Conservation (phyloP, 1,140 invertebrate genomes). For the Nephotettix cincticeps region DNA sequence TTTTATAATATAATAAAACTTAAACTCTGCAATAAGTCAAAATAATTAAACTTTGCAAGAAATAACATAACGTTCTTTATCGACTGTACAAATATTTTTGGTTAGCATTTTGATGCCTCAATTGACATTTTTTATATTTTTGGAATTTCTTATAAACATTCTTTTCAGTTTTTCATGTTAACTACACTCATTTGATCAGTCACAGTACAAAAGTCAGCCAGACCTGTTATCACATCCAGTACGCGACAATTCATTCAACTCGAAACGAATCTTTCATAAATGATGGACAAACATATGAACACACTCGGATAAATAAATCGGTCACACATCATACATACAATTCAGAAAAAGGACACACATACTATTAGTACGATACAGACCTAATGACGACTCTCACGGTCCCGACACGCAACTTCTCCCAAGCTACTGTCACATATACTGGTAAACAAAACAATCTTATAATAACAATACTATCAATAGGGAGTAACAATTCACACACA, state of each 20-base stretch:
- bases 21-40: constrained; percentile 12
- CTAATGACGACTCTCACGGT: background rate
- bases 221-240: background rate
- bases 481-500: too few relatives aligned
- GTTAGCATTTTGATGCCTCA: background rate
- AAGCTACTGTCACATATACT: too few relatives aligned
- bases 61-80: background rate
- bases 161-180: background rate
- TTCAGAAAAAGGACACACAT: background rate
- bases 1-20: constrained; percentile 15
- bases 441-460: too few relatives aligned
- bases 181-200: background rate
- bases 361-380: background rate
- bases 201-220: background rate
- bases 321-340: constrained; percentile 18
- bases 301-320: background rate
- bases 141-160: background rate
- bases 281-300: background rate
- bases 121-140: background rate
- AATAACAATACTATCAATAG: too few relatives aligned
- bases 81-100: constrained; percentile 10
- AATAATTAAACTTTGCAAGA: constrained; percentile 15
- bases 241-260: background rate
- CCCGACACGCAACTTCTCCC: too few relatives aligned
- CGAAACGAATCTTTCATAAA: background rate